phyloP scores from a whole-genome alignment of 2,888 invertebrate species.

The Tenthredo mesomela region DNA sequence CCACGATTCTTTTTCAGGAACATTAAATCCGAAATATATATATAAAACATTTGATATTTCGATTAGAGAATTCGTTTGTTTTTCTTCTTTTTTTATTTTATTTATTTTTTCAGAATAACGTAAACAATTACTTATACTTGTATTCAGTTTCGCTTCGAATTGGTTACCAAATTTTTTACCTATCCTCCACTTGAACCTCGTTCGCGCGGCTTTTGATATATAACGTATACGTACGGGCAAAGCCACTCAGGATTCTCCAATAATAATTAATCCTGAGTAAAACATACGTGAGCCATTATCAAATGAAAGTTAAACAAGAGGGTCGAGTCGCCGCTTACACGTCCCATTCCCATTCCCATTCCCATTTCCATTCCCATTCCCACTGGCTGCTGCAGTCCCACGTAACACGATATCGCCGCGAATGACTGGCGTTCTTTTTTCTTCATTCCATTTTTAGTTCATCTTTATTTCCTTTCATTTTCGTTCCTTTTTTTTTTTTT shows the following conservation, averaged over 20 bases:
- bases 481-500: constrained; percentile 55
- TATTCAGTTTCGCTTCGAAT: neutral
- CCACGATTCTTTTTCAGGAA: no score
- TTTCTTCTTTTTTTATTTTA: neutral
- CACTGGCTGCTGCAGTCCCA: neutral
- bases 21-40: neutral
- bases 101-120: neutral
- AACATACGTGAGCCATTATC: constrained; percentile 51
- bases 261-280: constrained; percentile 49
- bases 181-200: neutral
- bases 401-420: constrained; percentile 27
- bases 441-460: constrained; percentile 5
- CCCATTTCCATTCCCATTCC: neutral
- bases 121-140: neutral
- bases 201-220: neutral
- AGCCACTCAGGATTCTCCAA: constrained; percentile 45
- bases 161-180: neutral
- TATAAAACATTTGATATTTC: neutral
- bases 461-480: constrained; percentile 54
- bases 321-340: constrained; percentile 16
- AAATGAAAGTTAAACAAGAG: constrained; percentile 50
- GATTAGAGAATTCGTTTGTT: neutral
- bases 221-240: neutral
- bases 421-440: constrained; percentile 45
- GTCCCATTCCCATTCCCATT: neutral